These are phyloP conservation scores for Caerostris darwini DNA, from an alignment of 1,140 invertebrate genomes.

Conservation along the genomic window DNA sequence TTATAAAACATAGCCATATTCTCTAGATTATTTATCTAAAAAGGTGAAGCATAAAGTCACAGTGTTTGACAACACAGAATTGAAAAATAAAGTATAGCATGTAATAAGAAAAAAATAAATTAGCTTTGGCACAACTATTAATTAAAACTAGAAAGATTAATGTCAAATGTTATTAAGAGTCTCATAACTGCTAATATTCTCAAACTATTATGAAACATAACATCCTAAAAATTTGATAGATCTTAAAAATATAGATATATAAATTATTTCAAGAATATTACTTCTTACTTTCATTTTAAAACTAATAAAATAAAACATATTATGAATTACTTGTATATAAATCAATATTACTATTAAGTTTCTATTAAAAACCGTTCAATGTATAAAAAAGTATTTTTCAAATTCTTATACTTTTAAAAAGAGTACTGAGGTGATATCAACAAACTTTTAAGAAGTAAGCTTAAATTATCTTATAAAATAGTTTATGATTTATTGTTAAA, in stretches of 20 bases:
- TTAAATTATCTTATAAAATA: conserved; percentile 62
- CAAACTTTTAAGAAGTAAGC: conserved; percentile 43
- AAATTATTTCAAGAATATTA: neutral
- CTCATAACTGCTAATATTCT: neutral
- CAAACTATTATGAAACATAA: neutral
- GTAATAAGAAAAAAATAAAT: conserved; percentile 5
- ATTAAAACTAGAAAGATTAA: neutral
- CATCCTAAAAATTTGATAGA: neutral
- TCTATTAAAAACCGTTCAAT: neutral
- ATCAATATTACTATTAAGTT: neutral
- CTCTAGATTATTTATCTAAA: conserved; percentile 66
- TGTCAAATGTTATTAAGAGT: neutral
- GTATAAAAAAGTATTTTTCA: conserved; percentile 2
- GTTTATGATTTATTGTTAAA: conserved; percentile 26
- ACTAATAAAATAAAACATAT: conserved; percentile 39
- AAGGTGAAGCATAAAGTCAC: conserved; percentile 59
- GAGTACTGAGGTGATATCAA: neutral
- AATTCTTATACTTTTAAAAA: neutral
- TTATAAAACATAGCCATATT: conserved; percentile 75
- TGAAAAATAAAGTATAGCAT: conserved; percentile 6
- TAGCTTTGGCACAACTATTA: conserved; percentile 60
- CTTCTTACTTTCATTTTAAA: neutral
- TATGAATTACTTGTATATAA: neutral
- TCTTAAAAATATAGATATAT: neutral
- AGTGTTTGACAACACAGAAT: neutral